These are phyloP conservation scores for Matsumurasca onukii DNA, from an alignment of 1,140 invertebrate genomes.

Conservation along the genomic window DNA sequence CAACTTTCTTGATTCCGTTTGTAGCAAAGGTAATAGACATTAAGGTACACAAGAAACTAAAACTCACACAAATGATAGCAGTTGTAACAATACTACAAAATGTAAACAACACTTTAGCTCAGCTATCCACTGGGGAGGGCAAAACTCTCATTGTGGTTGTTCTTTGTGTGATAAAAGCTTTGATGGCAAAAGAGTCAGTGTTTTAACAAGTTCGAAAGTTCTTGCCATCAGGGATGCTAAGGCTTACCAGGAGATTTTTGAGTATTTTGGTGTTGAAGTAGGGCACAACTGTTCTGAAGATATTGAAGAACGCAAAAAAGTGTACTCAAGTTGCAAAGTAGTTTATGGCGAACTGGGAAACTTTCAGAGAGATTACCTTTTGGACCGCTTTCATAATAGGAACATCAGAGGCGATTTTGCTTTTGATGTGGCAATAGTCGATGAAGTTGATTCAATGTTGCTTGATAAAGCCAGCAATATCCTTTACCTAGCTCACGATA, in stretches of 20 bases:
- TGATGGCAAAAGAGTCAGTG: no score
- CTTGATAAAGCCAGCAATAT: constrained; percentile 47
- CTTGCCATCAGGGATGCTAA: not conserved
- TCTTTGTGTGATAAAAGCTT: no score
- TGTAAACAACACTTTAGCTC: no score
- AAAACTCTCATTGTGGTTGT: no score
- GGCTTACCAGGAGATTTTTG: constrained; percentile 39
- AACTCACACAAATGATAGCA: no score
- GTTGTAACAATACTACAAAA: no score
- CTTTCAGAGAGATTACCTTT: constrained; percentile 46
- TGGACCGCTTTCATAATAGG: constrained; percentile 42
- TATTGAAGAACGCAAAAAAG: constrained; percentile 36
- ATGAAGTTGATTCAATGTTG: constrained; percentile 49
- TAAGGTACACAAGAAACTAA: no score
- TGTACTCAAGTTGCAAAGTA: constrained; percentile 39
- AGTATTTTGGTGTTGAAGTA: constrained; percentile 42
- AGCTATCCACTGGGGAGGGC: no score
- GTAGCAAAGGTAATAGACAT: no score
- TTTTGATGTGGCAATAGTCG: constrained; percentile 44
- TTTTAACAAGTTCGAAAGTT: no score
- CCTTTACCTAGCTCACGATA: constrained; percentile 45
- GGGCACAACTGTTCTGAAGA: constrained; percentile 41
- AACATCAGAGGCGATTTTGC: constrained; percentile 41
- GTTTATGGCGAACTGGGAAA: constrained; percentile 45
- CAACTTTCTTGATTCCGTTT: no score